phyloP scores from a whole-genome alignment of 2,113 vertebrate species.

The Brevimyrus niger region DNA sequence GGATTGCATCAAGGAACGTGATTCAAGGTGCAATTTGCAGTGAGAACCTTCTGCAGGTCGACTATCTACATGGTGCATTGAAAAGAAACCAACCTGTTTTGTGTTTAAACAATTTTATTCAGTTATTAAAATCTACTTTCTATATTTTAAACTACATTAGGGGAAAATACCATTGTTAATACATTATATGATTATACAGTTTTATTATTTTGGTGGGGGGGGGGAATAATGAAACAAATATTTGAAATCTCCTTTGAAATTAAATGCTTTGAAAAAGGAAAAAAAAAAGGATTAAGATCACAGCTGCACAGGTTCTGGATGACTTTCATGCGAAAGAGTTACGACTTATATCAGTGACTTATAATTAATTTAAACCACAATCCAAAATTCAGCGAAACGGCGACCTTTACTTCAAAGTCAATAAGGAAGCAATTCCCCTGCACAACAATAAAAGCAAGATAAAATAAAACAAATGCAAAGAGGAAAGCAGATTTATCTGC shows the following conservation, averaged over 20 bases:
- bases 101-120: not conserved
- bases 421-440: not conserved
- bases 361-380: not conserved
- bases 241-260: not conserved
- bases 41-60: not conserved
- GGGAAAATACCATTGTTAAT: not conserved
- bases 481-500: not conserved
- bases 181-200: not conserved
- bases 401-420: not conserved
- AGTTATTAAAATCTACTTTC: not conserved
- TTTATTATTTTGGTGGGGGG: not conserved
- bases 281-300: not conserved
- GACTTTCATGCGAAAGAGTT: not conserved
- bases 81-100: not conserved
- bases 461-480: not conserved
- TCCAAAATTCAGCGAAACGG: not conserved
- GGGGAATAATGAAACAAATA: not conserved
- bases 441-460: not conserved
- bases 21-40: not conserved
- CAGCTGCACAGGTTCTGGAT: not conserved
- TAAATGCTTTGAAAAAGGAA: not conserved
- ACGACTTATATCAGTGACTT: not conserved
- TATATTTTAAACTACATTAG: not conserved
- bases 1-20: not conserved
- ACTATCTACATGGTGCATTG: not conserved